phyloP scores from a whole-genome alignment of 2,113 vertebrate genomes.

The Manacus vitellinus region DNA sequence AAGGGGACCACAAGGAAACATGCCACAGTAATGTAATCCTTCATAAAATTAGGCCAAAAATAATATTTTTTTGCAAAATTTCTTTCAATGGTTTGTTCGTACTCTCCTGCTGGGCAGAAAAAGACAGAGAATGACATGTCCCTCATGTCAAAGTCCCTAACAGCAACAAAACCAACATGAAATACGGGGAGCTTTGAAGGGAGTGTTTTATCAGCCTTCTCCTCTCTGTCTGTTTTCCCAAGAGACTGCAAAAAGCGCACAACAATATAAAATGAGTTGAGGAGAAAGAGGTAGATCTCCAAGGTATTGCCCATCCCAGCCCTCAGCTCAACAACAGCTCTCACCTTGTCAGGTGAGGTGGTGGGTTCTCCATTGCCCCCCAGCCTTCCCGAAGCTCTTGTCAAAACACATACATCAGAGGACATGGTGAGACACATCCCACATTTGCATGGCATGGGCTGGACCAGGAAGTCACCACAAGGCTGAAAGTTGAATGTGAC shows the following conservation, averaged over 20 bases:
- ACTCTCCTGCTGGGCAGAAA: background rate
- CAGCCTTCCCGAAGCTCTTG: background rate
- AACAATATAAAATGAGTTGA: background rate
- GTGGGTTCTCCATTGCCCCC: background rate
- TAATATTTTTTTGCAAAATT: background rate
- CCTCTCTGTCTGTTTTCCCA: background rate
- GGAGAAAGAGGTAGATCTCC: background rate
- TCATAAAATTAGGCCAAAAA: conserved; percentile 52
- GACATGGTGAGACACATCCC: background rate
- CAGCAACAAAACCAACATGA: conserved; percentile 16
- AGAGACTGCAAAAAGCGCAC: background rate
- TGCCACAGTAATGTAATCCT: background rate
- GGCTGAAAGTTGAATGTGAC: background rate
- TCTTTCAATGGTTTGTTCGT: conserved; percentile 44
- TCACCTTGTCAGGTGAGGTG: background rate
- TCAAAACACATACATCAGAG: background rate
- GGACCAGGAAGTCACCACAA: background rate
- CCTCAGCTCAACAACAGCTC: background rate
- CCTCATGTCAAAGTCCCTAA: background rate
- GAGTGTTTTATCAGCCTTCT: background rate
- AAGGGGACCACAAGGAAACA: conserved; percentile 22
- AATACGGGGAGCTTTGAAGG: conserved; percentile 4
- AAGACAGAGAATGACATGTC: conserved; percentile 16
- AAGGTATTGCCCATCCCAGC: background rate
- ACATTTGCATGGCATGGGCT: accelerated